Percentiles rank a stretch among this genome's conserved stretches.
Evolutionary conservation across 2,888 invertebrate species (phyloP).

Genomic region (Drosophila conformis): DNA sequence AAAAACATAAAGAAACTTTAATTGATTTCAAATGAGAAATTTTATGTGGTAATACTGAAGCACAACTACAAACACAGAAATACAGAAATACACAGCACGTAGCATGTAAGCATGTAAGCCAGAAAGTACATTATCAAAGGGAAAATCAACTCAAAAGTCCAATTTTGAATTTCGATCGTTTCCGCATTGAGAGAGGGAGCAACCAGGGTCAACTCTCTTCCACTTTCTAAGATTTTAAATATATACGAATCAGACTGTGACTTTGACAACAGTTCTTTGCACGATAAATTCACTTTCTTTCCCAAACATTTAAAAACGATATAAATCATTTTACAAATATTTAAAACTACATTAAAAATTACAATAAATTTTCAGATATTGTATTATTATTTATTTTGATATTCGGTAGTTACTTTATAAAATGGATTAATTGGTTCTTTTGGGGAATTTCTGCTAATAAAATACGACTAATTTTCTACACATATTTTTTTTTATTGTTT

Average conservation of each 20-base stretch:
- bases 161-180: slow-evolving; percentile 11
- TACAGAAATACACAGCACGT: background rate
- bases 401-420: background rate
- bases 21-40: slow-evolving; percentile 72
- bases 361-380: background rate
- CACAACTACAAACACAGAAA: background rate
- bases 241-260: slow-evolving; percentile 13
- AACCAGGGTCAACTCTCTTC: slow-evolving; percentile 25
- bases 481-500: background rate
- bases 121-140: slow-evolving; percentile 19
- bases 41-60: slow-evolving; percentile 40
- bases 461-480: background rate
- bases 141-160: slow-evolving; percentile 19
- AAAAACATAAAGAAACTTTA: slow-evolving; percentile 59
- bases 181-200: slow-evolving; percentile 5
- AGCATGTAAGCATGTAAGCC: slow-evolving; percentile 18
- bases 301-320: background rate
- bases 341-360: background rate
- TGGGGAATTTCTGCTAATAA: background rate
- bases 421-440: background rate
- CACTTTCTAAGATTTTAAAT: slow-evolving; percentile 44
- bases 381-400: background rate
- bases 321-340: background rate
- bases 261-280: background rate
- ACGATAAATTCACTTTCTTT: background rate